Evolutionary conservation across 2,888 invertebrate species (phyloP).

Genomic region (Tenthredo distinguenda): DNA sequence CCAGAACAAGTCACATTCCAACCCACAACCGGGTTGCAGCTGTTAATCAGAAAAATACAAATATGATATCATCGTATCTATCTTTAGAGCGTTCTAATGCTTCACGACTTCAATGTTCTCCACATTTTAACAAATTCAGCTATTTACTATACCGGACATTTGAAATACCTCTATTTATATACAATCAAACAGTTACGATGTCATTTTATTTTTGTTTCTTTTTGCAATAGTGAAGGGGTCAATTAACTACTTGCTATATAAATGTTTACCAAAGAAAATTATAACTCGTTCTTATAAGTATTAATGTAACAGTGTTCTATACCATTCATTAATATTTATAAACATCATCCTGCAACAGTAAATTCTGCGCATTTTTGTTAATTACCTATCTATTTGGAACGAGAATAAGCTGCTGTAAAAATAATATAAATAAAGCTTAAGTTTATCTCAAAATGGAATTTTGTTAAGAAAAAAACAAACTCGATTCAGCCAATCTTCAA

Average conservation of each 20-base stretch:
- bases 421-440: not conserved
- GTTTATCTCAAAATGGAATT: not conserved
- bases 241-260: conserved; percentile 30
- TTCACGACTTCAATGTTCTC: not conserved
- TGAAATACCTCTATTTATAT: not conserved
- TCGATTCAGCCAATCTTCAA: not conserved
- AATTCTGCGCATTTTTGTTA: not conserved
- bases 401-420: not conserved
- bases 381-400: not conserved
- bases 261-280: not conserved
- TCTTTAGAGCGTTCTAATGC: not conserved
- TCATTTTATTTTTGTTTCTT: conserved; percentile 15
- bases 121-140: not conserved
- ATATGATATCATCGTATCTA: conserved; percentile 23
- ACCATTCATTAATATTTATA: not conserved
- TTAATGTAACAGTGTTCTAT: not conserved
- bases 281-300: not conserved
- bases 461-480: not conserved
- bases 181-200: conserved; percentile 4
- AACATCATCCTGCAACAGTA: not conserved
- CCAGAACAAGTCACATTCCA: conserved; percentile 47
- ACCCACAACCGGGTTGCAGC: conserved; percentile 51
- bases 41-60: conserved; percentile 60
- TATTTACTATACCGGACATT: not conserved
- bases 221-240: conserved; percentile 51